Percentiles rank a stretch among this genome's conserved stretches.
These are phyloP conservation scores for Myotis findleyi DNA, from an alignment of 2,797 vertebrate genomes.

Conservation along the genomic window DNA sequence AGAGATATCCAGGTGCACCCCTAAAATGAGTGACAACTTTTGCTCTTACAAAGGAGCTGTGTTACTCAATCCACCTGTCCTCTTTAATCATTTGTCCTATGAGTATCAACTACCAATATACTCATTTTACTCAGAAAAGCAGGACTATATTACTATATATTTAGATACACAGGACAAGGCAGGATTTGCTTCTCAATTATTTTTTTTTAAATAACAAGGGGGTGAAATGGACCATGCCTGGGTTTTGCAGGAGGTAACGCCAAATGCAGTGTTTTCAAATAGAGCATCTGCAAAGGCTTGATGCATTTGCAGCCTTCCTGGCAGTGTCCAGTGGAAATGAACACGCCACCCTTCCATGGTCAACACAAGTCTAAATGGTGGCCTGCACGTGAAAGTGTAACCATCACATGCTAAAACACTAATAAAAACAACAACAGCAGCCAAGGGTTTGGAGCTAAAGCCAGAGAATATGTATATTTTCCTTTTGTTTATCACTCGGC, in stretches of 20 bases:
- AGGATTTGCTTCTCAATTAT: background rate
- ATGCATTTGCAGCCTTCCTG: background rate
- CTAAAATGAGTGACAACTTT: background rate
- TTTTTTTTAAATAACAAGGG: background rate
- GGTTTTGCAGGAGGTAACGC: background rate
- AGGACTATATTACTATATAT: background rate
- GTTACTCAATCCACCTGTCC: background rate
- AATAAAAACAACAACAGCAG: background rate
- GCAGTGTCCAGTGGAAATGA: background rate
- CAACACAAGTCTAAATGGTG: accelerated
- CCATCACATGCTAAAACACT: background rate
- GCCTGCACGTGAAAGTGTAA: background rate
- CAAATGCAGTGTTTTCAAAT: background rate
- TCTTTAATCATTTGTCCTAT: background rate
- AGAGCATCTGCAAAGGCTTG: accelerated
- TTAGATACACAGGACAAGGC: background rate
- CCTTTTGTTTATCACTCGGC: background rate
- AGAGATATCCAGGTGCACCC: background rate
- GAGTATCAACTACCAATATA: background rate
- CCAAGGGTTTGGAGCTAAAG: background rate
- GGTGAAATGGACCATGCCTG: background rate
- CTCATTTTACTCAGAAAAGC: background rate
- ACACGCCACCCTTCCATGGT: no score
- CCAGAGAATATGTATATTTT: background rate
- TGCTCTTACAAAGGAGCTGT: background rate